These are phyloP conservation scores for Metridium senile DNA, from an alignment of 92 coral and sea anemone genomes.

Conservation along the genomic window DNA sequence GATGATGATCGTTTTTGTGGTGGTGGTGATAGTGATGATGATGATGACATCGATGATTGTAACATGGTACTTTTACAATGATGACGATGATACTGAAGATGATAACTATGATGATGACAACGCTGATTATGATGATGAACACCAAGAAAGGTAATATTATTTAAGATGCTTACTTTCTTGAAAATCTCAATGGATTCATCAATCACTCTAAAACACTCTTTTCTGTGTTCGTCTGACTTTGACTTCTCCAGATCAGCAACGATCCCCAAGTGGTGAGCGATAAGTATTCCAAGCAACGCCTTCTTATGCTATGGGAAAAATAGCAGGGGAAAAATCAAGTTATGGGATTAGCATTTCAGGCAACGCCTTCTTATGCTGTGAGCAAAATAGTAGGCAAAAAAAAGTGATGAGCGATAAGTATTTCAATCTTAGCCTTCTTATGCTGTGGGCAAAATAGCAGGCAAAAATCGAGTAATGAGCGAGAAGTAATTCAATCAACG, in stretches of 20 bases:
- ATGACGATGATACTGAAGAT: conserved; percentile 3
- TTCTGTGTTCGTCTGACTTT: conserved; percentile 54
- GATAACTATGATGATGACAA: neutral
- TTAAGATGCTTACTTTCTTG: conserved; percentile 65
- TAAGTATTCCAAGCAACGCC: neutral
- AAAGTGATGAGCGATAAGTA: no score
- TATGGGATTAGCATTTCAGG: neutral
- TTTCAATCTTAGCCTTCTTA: neutral
- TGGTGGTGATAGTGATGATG: no score
- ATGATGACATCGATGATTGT: no score
- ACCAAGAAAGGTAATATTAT: no score
- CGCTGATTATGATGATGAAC: neutral
- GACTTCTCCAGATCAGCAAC: conserved; percentile 83
- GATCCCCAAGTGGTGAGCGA: conserved; percentile 37
- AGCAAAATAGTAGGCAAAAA: no score
- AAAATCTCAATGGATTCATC: conserved; percentile 91
- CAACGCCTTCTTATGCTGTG: neutral
- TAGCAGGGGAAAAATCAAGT: no score
- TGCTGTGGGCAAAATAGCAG: no score
- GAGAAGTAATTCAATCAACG: neutral
- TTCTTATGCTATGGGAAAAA: neutral
- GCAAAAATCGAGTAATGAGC: no score
- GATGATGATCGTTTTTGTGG: no score
- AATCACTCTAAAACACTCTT: conserved; percentile 66
- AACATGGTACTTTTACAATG: no score